Base-by-base conservation (phyloP, 1,140 invertebrate genomes). In the Caenorhabditis briggsae region DNA sequence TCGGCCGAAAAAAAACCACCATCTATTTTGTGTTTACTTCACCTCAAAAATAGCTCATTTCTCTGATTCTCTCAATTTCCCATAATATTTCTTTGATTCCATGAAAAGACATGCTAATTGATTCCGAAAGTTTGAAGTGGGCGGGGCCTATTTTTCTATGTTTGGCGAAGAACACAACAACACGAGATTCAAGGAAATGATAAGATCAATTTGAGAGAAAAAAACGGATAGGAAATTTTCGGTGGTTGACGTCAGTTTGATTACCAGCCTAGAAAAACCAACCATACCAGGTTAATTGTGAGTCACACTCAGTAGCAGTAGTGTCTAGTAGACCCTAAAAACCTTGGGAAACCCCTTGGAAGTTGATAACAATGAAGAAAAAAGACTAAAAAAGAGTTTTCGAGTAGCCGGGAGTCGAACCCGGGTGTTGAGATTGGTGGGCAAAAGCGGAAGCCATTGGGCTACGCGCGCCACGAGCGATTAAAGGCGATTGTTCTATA, bases 151-250 rank as follows among this genome's bases (percentile, higher is more conserved):
- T 12, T 25, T 61, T 23, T 25, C n/a, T 18, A 46, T 70, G 65
- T 78, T 78, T 78, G 70, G 70, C 70, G 70, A 78, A 78, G 46
- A 78, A 78, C n/a, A 46, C 1, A 50, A 70, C 41, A 46, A 46
- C 18, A 70, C 43, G 41, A 70, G n/a, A 20, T 58, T 58, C 23
- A 20, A 61, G 59, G n/a, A 50, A 25, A 78, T 50, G 70, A 50
- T 50, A 78, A 78, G 43, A 50, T 78, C 70, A n/a, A 18, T 33
- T 25, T 65, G 12, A 33, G 20, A 65, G 61, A 65, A 43, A n/a
- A 65, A 43, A 50, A 78, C 70, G 70, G 70, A 78, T 78, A 78
- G 70, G 33, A 70, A 16, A 16, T 33, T 33, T 33, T 12, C 23
- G 33, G 41, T n/a, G 20, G 23, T 50, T 78, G 70, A 78, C 70